phyloP scores from a whole-genome alignment of 1,140 invertebrate species.

The Caenorhabditis briggsae region DNA sequence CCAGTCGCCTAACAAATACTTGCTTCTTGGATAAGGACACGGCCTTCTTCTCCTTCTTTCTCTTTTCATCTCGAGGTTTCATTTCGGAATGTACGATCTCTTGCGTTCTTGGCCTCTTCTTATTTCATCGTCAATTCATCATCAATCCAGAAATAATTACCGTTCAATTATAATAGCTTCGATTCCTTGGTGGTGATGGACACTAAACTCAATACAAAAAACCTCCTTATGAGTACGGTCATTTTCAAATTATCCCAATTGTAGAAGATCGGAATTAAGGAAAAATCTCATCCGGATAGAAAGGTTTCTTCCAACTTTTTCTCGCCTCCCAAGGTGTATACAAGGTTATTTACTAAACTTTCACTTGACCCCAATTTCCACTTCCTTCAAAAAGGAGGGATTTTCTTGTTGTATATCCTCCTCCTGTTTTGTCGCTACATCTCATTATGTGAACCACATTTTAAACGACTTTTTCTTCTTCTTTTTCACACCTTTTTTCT shows the following conservation, averaged over 20 bases:
- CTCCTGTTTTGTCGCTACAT: neutral
- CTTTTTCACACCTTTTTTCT: constrained; percentile 11
- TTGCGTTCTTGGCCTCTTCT: constrained; percentile 8
- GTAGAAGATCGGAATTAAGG: no score
- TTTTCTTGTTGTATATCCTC: neutral
- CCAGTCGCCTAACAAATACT: constrained; percentile 22
- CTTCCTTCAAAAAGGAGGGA: constrained; percentile 27
- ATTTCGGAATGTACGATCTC: constrained; percentile 51
- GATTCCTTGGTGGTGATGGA: neutral
- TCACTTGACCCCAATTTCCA: constrained; percentile 34
- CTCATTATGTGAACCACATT: constrained; percentile 25
- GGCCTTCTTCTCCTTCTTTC: neutral
- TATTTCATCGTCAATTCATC: neutral
- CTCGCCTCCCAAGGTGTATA: neutral
- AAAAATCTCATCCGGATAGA: neutral
- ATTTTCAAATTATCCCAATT: neutral
- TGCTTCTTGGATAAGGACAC: constrained; percentile 25
- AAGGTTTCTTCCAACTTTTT: neutral
- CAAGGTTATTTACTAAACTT: constrained; percentile 55
- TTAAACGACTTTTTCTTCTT: constrained; percentile 16
- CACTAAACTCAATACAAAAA: constrained; percentile 1
- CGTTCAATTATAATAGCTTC: constrained; percentile 29
- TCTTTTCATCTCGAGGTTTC: constrained; percentile 27
- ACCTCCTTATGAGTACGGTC: neutral
- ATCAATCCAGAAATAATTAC: constrained; percentile 31